Evolutionary conservation across 2,797 vertebrate species (phyloP).

Genomic region (Epinephelus coioides): DNA sequence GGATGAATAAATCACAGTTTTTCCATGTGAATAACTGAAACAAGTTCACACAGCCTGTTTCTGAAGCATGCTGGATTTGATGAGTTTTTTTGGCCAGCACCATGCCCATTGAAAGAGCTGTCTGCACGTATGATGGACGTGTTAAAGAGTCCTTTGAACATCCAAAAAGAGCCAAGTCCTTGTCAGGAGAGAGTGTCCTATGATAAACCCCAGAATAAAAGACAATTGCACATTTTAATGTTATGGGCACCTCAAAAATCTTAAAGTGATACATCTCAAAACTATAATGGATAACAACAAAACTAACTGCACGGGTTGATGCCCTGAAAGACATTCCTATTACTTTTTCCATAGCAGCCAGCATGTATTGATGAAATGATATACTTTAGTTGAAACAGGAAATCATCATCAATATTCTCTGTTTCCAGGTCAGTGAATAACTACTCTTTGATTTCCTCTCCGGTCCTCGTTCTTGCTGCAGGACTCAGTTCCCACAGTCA

Average conservation of each 20-base stretch:
- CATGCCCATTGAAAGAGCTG: too few species aligned
- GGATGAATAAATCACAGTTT: too few species aligned
- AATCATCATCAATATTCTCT: not conserved
- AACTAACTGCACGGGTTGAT: not conserved
- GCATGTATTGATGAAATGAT: not conserved
- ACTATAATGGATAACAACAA: slow-evolving; percentile 1
- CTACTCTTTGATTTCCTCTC: not conserved
- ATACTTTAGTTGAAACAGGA: not conserved
- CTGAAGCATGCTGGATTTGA: too few species aligned
- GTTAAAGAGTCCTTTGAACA: too few species aligned
- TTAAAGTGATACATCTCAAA: not conserved
- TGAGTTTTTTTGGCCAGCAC: too few species aligned
- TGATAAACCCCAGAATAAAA: too few species aligned
- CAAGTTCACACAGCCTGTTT: too few species aligned
- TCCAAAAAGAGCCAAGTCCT: too few species aligned
- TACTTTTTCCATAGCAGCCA: not conserved
- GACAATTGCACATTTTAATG: not conserved
- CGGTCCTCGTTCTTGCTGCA: not conserved
- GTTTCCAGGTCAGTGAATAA: slow-evolving; percentile 4
- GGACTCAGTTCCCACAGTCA: not conserved
- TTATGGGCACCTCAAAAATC: not conserved
- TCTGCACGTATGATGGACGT: too few species aligned
- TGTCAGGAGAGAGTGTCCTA: too few species aligned
- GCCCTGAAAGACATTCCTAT: not conserved
- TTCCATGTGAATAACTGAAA: too few species aligned